Percentiles rank a stretch among this genome's conserved stretches.
These are phyloP conservation scores for Habroteleia sp. DNA, from an alignment of 2,888 invertebrate genomes.

Conservation along the genomic window DNA sequence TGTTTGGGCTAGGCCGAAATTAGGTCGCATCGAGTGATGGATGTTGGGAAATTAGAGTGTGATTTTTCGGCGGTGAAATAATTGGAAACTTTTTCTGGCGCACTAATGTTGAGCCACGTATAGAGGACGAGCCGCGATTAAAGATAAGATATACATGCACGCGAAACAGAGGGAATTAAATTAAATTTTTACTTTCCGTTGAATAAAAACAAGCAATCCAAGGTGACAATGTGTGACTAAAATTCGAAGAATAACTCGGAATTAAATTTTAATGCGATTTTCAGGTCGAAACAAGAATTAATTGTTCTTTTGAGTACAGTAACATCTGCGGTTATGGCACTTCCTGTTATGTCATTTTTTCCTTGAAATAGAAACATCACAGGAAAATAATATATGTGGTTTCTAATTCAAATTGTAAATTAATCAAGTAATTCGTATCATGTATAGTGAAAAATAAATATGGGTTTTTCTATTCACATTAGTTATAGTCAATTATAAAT, in stretches of 20 bases:
- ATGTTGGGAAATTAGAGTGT: constrained; percentile 21
- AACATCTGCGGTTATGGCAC: constrained; percentile 21
- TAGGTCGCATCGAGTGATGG: constrained; percentile 31
- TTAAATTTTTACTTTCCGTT: constrained; percentile 1
- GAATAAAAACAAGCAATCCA: background rate
- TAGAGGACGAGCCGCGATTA: constrained; percentile 3
- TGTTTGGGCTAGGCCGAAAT: constrained; percentile 32
- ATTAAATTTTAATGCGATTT: too few species aligned
- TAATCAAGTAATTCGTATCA: too few species aligned
- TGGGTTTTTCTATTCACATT: too few species aligned
- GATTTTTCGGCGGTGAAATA: constrained; percentile 5
- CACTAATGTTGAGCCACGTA: too few species aligned
- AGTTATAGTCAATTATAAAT: too few species aligned
- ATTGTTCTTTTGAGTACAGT: constrained; percentile 8
- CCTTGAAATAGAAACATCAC: too few species aligned
- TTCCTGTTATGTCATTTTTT: constrained; percentile 12
- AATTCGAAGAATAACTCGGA: too few species aligned
- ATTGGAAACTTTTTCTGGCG: too few species aligned
- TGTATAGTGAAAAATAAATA: too few species aligned
- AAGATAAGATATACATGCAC: background rate
- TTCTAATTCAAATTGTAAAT: too few species aligned
- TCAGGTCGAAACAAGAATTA: constrained; percentile 6
- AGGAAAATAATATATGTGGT: constrained; percentile 1
- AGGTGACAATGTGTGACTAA: too few species aligned
- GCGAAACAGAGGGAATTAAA: constrained; percentile 13